Conservation (phyloP, 2,113 vertebrate species). For the Amphiprion percula region DNA sequence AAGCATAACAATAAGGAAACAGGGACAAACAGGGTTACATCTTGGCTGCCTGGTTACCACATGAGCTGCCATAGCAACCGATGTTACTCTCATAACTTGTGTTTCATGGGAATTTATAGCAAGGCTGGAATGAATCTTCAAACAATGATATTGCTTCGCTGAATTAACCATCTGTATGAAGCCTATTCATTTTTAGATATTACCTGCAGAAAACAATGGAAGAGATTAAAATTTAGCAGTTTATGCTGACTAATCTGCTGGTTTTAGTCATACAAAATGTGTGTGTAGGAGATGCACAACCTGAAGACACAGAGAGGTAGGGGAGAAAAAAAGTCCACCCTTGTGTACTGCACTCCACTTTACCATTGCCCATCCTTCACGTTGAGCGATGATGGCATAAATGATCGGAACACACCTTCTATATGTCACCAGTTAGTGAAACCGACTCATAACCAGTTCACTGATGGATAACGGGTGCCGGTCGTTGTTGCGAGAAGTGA, state of each 20-base stretch:
- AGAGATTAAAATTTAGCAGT: neutral
- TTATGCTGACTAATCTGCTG: neutral
- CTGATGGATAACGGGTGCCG: slow-evolving; percentile 35
- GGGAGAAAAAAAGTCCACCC: neutral
- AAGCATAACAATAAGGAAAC: neutral
- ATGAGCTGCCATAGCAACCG: slow-evolving; percentile 37
- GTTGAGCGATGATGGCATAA: slow-evolving; percentile 35
- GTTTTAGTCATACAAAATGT: neutral
- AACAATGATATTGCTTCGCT: neutral
- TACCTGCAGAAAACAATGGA: slow-evolving; percentile 13
- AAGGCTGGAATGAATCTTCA: neutral
- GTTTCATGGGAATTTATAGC: slow-evolving; percentile 9
- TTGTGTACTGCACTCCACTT: neutral
- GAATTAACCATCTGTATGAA: neutral
- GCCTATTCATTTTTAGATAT: slow-evolving; percentile 3
- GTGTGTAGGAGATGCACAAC: neutral
- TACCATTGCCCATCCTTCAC: neutral
- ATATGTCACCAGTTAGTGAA: slow-evolving; percentile 47
- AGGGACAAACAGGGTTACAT: neutral
- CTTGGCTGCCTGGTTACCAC: slow-evolving; percentile 23
- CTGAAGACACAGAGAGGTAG: neutral
- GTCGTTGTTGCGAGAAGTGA: slow-evolving; percentile 7
- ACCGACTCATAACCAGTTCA: slow-evolving; percentile 12
- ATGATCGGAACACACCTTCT: slow-evolving; percentile 34
- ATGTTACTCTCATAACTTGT: neutral